These are phyloP conservation scores for Otis tarda DNA, from an alignment of 2,113 vertebrate genomes.

Conservation along the genomic window DNA sequence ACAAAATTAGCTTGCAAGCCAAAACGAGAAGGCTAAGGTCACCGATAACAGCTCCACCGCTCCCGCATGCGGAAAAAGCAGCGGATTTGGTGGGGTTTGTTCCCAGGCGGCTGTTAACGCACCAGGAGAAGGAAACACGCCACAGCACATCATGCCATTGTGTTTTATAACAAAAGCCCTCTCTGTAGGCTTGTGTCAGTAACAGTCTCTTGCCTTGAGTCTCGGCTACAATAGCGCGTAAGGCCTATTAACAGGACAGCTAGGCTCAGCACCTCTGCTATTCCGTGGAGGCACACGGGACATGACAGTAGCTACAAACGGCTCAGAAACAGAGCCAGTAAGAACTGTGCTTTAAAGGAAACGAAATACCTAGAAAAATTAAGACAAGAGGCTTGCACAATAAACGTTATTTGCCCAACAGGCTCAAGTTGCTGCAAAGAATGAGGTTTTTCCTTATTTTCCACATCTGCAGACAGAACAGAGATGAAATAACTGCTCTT, in stretches of 20 bases:
- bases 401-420: background rate
- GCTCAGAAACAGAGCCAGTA: background rate
- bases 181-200: background rate
- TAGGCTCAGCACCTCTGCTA: background rate
- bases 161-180: background rate
- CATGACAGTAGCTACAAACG: background rate
- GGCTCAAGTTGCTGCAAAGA: background rate
- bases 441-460: background rate
- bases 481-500: background rate
- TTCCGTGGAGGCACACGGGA: background rate
- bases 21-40: background rate
- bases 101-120: background rate
- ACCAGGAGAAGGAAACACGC: background rate
- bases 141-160: background rate
- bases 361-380: background rate
- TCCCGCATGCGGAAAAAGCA: accelerated
- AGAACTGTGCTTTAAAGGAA: background rate
- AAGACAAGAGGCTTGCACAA: background rate
- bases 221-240: background rate
- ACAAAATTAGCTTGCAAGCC: slow-evolving; percentile 5
- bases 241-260: background rate
- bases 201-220: background rate
- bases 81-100: background rate
- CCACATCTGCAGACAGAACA: background rate
- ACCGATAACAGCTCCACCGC: background rate